phyloP scores from a whole-genome alignment of 2,113 vertebrate genomes.

The Mustela nigripes region DNA sequence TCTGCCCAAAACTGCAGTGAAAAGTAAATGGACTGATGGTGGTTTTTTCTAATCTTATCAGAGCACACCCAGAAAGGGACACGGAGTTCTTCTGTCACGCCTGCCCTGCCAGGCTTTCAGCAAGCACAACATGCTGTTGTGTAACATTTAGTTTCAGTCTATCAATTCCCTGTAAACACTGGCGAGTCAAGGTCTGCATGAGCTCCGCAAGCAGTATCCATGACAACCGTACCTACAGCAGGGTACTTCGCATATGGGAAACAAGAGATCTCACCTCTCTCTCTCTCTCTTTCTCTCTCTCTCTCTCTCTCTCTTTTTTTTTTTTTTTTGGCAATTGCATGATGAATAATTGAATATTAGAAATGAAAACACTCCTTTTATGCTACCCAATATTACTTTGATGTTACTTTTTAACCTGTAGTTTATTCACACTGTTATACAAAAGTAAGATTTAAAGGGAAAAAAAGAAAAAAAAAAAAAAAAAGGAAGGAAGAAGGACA shows the following conservation, averaged over 20 bases:
- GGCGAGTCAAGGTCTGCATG: conserved; percentile 56
- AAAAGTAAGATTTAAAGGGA: background rate
- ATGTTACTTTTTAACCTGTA: background rate
- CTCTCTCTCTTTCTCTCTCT: background rate
- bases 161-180: conserved; percentile 39
- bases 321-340: background rate
- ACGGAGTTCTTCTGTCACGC: background rate
- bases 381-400: background rate
- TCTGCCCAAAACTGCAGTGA: background rate
- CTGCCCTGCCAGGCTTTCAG: background rate
- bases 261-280: conserved; percentile 9
- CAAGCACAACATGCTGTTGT: background rate
- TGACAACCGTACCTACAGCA: conserved; percentile 39
- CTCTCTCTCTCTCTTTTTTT: background rate
- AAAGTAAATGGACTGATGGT: background rate
- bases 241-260: background rate
- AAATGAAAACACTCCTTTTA: background rate
- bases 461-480: background rate
- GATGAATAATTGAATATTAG: conserved; percentile 66
- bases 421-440: background rate
- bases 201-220: conserved; percentile 60
- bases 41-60: background rate
- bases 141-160: conserved; percentile 36
- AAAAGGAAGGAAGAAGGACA: background rate
- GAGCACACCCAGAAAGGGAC: background rate